Evolutionary conservation across 2,888 invertebrate species (phyloP), one percentile per base, ranked within the genome.

Genomic region (Liposcelis brunnea): DNA sequence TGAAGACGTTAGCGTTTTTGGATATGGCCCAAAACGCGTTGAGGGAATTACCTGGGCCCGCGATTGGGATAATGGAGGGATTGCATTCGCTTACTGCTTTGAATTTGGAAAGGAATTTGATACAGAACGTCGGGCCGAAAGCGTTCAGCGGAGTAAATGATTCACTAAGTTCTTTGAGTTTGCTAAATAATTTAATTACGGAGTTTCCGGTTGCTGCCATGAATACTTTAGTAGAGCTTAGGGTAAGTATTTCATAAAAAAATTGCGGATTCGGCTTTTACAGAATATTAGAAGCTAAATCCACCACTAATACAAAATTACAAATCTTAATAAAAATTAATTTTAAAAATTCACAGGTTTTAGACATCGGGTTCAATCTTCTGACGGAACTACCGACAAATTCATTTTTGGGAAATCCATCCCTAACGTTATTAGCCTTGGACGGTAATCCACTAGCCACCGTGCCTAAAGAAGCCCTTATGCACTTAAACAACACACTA

Each of bases 331-430:
- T 6, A 40, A 18, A 19, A 40, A 35, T 10, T 7, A 10, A 35
- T 35, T 16, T 35, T 35, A 10, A 14, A 5, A 14, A 8, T 45
- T 34, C n/a, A 6, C 56, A 72, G 72, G 90, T 91, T 8, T 66
- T 91, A 52, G 91, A 91, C 61, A 84, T 91, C 52, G 91, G 91
- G 42, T 91, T 91, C 62, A 91, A 91, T 68, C 71, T 89, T 52
- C 66, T 91, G 50, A 84, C 84, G 38, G 77, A 79, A 55, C 63
- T 91, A 52, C 89, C 90, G 8, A 65, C 71, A 42, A 74, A 81
- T 48, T 84, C 89, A 1, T 90, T 91, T 59, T 63, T 72, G 48
- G 80, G 77, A 46, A 85, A 87, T 63, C 83, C 83, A 1, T 78
- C 83, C 19, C 77, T 91, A 52, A 90, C 90, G 0, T 67, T 91